Evolutionary conservation across 2,797 vertebrate genomes (phyloP).

Genomic region (Acomys russatus): DNA sequence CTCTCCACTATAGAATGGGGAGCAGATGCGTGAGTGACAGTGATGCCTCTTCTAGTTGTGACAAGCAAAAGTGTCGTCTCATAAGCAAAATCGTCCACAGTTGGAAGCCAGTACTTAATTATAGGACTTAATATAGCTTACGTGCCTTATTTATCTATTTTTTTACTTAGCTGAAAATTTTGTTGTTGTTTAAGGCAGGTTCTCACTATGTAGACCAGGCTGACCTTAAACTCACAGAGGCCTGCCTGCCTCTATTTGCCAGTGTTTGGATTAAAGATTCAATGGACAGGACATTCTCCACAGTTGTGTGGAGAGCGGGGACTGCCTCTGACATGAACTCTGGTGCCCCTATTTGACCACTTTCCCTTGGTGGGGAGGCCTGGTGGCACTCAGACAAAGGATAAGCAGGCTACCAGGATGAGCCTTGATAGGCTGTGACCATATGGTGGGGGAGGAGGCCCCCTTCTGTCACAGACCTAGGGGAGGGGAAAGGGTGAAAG

Average conservation of each 20-base stretch:
- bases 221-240: background rate
- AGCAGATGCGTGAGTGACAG: background rate
- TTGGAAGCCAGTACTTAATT: constrained; percentile 19
- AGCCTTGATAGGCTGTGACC: too few species aligned
- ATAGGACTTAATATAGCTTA: constrained; percentile 12
- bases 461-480: too few species aligned
- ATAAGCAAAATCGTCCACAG: constrained; percentile 23
- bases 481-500: too few species aligned
- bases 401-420: too few species aligned
- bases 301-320: too few species aligned
- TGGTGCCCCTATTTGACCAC: too few species aligned
- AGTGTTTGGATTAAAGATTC: background rate
- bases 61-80: constrained; percentile 27
- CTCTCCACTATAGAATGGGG: constrained; percentile 9
- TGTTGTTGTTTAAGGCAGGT: background rate
- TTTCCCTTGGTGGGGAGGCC: too few species aligned
- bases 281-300: too few species aligned
- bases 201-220: background rate
- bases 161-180: background rate
- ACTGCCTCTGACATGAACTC: too few species aligned
- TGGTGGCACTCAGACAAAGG: too few species aligned
- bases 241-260: background rate
- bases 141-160: background rate
- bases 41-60: background rate
- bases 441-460: too few species aligned